Base-by-base conservation (phyloP, 2,797 vertebrate genomes). In the Antennarius maculatus region DNA sequence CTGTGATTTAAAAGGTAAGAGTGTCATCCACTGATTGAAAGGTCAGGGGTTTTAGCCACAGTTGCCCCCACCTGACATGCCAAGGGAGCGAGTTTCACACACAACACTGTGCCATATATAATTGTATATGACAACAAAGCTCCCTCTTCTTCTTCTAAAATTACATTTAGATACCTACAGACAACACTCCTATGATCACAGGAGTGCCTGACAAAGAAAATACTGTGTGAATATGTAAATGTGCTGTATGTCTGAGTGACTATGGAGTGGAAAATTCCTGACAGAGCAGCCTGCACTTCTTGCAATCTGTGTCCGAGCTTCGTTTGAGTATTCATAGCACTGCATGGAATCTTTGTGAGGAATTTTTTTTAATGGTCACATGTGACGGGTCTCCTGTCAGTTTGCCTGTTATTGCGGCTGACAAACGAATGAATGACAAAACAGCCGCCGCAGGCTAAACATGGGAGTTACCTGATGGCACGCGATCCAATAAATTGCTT, bases 231-330 rank as follows among this genome's bases (percentile, higher is more conserved):
- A 77, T 63, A 79, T 80, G 69, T 76, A 80, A 81, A 86, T 83
- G 51, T 34, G 58, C 66, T 77, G 67, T 76, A 60, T 42, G 54
- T 77, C 55, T 49, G 63, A 54, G 59, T 70, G 82, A 81, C 17
- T 17, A 59, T 61, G 59, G 68, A 82, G 71, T 89, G 83, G 84
- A 87, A 86, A 72, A 82, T 82, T 84, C 70, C 69, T 71, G 67
- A 68, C 73, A 56, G 60, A 81, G 70, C 43, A 69, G 76, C 69
- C 66, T 45, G 71, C 57, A 60, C 67, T 55, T 49, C 61, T 48
- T 34, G 48, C 59, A 54, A 65, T 31, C 15, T 55, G 51, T 70
- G 63, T 53, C 41, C 43, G 49, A 52, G 64, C 54, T 54, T 66
- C 31, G 60, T 88, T 81, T 77, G 77, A 71, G 79, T 80, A 78